These are phyloP conservation scores for Papilio protenor DNA, from an alignment of 2,888 invertebrate genomes.

Conservation along the genomic window DNA sequence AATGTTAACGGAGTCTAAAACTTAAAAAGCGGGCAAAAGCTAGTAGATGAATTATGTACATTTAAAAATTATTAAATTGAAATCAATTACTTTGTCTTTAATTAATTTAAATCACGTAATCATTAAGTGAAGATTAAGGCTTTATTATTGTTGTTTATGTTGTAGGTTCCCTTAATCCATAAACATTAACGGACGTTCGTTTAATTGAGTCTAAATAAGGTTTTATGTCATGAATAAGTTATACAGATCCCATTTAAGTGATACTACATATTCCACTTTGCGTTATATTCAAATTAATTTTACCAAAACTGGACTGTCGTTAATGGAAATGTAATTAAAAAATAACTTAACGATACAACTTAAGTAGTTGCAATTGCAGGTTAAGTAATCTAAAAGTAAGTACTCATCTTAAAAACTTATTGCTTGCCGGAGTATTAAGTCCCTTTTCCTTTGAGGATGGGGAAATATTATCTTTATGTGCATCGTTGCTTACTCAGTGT, in stretches of 20 bases:
- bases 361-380: neutral
- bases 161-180: conserved; percentile 34
- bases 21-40: too few species aligned
- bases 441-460: too few species aligned
- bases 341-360: neutral
- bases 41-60: too few species aligned
- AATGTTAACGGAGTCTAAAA: too few species aligned
- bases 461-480: too few species aligned
- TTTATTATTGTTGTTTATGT: conserved; percentile 36
- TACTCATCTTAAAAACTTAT: too few species aligned
- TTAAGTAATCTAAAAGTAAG: too few species aligned
- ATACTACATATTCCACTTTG: conserved; percentile 1
- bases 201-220: conserved; percentile 39
- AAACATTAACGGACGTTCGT: conserved; percentile 35
- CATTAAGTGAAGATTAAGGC: conserved; percentile 30
- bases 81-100: neutral
- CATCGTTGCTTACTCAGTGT: too few species aligned
- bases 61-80: neutral
- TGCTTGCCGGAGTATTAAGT: too few species aligned
- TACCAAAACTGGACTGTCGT: conserved; percentile 9
- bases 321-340: conserved; percentile 8
- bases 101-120: neutral
- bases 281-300: conserved; percentile 20
- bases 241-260: conserved; percentile 1
- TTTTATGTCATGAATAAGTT: conserved; percentile 32